Evolutionary conservation across 2,888 invertebrate genomes (phyloP).

Genomic region (Spatulosminthurus flaviceps): DNA sequence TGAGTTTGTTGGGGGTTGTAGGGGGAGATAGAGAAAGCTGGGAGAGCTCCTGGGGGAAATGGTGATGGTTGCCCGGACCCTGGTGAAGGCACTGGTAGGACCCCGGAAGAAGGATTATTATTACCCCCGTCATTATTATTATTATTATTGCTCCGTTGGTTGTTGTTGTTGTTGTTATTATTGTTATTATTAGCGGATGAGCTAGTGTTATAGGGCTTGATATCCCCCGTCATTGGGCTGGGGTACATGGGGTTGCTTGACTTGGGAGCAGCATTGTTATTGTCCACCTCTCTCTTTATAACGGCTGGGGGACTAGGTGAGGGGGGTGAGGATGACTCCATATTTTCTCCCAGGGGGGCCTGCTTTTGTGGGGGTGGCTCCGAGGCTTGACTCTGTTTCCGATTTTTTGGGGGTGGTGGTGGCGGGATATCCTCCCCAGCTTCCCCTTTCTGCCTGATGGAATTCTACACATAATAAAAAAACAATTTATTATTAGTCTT

Average conservation of each 20-base stretch:
- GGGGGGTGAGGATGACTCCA: slow-evolving; percentile 52
- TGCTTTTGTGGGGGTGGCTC: slow-evolving; percentile 12
- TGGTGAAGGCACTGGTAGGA: slow-evolving; percentile 29
- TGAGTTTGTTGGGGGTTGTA: slow-evolving; percentile 22
- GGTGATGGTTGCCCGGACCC: not conserved
- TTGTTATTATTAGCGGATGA: too few relatives aligned
- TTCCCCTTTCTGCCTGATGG: slow-evolving; percentile 60
- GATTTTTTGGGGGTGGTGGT: slow-evolving; percentile 34
- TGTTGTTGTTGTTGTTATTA: slow-evolving; percentile 1
- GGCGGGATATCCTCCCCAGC: slow-evolving; percentile 47
- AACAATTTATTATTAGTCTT: too few relatives aligned
- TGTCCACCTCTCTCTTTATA: slow-evolving; percentile 37
- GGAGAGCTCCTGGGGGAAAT: not conserved
- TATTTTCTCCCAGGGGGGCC: slow-evolving; percentile 44
- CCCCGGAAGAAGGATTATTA: too few relatives aligned
- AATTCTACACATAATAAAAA: slow-evolving; percentile 56
- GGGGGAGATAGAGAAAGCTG: slow-evolving; percentile 9
- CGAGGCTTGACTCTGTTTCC: slow-evolving; percentile 42
- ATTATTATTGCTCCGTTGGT: not conserved
- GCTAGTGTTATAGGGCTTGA: not conserved
- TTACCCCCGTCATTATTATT: slow-evolving; percentile 29
- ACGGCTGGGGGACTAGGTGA: slow-evolving; percentile 45
- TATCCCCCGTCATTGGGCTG: not conserved
- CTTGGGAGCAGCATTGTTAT: not conserved
- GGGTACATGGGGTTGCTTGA: not conserved